Percentiles rank a stretch among this genome's conserved stretches.
These are phyloP conservation scores for Ctena decussata DNA, from an alignment of 2,888 invertebrate species.

Conservation along the genomic window DNA sequence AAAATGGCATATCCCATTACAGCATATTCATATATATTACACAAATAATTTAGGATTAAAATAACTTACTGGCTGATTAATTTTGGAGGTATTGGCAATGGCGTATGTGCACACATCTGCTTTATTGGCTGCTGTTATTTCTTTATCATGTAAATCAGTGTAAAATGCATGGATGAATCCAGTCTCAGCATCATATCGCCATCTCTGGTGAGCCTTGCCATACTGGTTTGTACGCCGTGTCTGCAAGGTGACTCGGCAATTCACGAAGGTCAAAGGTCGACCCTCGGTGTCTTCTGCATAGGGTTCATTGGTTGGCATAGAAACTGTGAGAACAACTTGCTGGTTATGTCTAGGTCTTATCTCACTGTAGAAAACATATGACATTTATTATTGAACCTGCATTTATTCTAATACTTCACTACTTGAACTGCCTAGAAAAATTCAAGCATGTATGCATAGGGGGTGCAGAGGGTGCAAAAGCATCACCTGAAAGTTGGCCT, in stretches of 20 bases:
- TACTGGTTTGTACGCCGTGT: constrained; percentile 78
- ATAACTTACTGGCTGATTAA: constrained; percentile 85
- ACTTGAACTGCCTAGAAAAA: no score
- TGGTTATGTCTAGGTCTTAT: constrained; percentile 83
- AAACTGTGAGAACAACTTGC: constrained; percentile 83
- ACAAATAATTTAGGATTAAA: no score
- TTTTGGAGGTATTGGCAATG: constrained; percentile 80
- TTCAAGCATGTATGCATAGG: no score
- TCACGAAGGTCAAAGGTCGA: constrained; percentile 77
- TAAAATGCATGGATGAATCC: constrained; percentile 84
- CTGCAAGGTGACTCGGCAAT: constrained; percentile 84
- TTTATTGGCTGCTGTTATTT: constrained; percentile 86
- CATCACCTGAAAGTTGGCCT: no score
- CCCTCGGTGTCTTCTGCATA: constrained; percentile 72
- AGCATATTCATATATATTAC: no score
- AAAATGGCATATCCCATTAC: no score
- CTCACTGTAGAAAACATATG: constrained; percentile 74
- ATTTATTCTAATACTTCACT: no score
- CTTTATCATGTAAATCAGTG: constrained; percentile 84
- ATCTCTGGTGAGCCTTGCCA: constrained; percentile 86
- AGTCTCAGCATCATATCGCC: constrained; percentile 83
- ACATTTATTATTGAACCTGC: no score
- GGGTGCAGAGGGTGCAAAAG: no score
- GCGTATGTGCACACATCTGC: constrained; percentile 86
- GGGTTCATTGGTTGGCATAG: constrained; percentile 79